Conservation (phyloP, 2,797 vertebrate genomes). For the Channallabes apus region DNA sequence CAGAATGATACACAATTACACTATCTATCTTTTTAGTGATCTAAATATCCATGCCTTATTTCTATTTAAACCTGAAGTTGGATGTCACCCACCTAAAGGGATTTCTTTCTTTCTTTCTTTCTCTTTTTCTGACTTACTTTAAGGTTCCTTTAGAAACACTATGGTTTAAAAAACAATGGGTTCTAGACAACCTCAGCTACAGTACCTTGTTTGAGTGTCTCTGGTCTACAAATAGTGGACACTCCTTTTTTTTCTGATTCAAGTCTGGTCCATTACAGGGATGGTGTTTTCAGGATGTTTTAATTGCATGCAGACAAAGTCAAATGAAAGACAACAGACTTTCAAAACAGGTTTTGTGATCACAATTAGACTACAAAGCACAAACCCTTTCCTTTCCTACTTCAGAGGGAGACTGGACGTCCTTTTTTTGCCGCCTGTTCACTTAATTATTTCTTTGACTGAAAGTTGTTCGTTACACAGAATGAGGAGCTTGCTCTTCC, state of each 20-base stretch:
- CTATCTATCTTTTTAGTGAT: neutral
- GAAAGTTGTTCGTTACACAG: constrained; percentile 89
- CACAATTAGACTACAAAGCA: constrained; percentile 87
- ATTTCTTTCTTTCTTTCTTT: neutral
- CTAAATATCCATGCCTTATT: neutral
- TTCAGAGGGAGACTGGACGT: constrained; percentile 85
- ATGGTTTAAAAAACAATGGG: neutral
- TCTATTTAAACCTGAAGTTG: neutral
- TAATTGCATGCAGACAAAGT: constrained; percentile 89
- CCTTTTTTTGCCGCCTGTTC: constrained; percentile 85
- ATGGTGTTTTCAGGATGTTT: constrained; percentile 71
- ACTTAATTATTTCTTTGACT: constrained; percentile 92
- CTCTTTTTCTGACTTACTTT: too few relatives aligned
- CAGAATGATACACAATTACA: neutral
- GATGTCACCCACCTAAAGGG: neutral
- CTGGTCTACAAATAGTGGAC: too few relatives aligned
- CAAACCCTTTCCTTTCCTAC: constrained; percentile 79
- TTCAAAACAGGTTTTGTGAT: constrained; percentile 80
- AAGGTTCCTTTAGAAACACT: neutral
- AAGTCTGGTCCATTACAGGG: neutral
- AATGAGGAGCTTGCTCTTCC: constrained; percentile 57
- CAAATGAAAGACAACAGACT: constrained; percentile 87
- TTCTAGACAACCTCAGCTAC: neutral
- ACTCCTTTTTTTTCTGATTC: neutral
- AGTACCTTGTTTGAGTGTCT: neutral